phyloP scores from a whole-genome alignment of 2,888 invertebrate species.

The Parochlus steinenii region DNA sequence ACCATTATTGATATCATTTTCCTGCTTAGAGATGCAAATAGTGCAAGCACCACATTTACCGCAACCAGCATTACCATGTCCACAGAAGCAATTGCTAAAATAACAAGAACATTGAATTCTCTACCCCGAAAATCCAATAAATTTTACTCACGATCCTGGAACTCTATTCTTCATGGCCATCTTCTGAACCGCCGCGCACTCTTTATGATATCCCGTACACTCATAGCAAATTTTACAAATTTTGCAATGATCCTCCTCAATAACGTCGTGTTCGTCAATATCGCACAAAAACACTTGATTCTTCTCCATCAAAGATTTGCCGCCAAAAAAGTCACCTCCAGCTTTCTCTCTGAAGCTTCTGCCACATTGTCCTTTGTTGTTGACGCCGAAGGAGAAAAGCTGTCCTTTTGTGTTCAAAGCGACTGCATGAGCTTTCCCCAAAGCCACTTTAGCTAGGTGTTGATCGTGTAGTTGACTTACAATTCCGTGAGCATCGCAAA shows the following conservation, averaged over 20 bases:
- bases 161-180: slow-evolving; percentile 60
- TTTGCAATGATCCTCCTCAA: slow-evolving; percentile 35
- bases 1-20: slow-evolving; percentile 24
- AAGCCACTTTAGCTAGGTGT: slow-evolving; percentile 52
- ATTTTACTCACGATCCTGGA: slow-evolving; percentile 62
- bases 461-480: slow-evolving; percentile 61
- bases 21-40: slow-evolving; percentile 49
- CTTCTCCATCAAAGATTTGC: neutral
- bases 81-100: slow-evolving; percentile 80
- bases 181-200: slow-evolving; percentile 47
- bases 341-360: slow-evolving; percentile 53
- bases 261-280: slow-evolving; percentile 35
- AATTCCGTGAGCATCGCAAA: slow-evolving; percentile 59
- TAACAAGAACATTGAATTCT: slow-evolving; percentile 13
- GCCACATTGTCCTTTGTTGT: slow-evolving; percentile 96
- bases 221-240: slow-evolving; percentile 81
- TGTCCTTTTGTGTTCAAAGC: slow-evolving; percentile 75
- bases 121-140: neutral
- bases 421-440: slow-evolving; percentile 95
- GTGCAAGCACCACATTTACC: slow-evolving; percentile 83
- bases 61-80: slow-evolving; percentile 89
- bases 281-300: slow-evolving; percentile 24
- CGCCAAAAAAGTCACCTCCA: slow-evolving; percentile 33
- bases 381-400: slow-evolving; percentile 90
- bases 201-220: slow-evolving; percentile 83